Evolutionary conservation across 2,888 invertebrate genomes (phyloP).

Genomic region (Ypsolopha scabrella): DNA sequence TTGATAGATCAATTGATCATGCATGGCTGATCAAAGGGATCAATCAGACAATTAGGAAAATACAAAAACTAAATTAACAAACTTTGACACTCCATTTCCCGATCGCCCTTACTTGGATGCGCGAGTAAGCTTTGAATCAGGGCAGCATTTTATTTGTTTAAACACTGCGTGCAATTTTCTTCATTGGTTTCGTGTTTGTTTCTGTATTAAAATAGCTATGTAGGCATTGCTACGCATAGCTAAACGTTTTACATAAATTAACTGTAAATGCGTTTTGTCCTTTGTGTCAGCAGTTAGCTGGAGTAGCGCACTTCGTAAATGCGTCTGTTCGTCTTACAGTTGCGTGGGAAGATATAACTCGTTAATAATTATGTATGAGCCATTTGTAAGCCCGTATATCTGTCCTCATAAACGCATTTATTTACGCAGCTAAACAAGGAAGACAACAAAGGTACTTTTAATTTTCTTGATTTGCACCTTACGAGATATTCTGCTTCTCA

Average conservation of each 20-base stretch:
- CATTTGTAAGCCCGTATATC: conserved; percentile 21
- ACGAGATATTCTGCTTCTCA: not conserved
- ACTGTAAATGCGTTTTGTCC: conserved; percentile 11
- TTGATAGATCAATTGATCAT: too few relatives aligned
- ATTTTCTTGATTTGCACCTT: not conserved
- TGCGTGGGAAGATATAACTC: conserved; percentile 29
- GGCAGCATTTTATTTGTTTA: too few relatives aligned
- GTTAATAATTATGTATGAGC: conserved; percentile 17
- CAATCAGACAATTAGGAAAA: too few relatives aligned
- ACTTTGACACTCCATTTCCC: too few relatives aligned
- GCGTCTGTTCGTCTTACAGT: conserved; percentile 3
- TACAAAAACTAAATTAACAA: too few relatives aligned
- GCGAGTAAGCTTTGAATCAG: too few relatives aligned
- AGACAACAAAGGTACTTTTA: not conserved
- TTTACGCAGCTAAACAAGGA: not conserved
- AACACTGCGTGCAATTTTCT: too few relatives aligned
- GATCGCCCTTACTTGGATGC: too few relatives aligned
- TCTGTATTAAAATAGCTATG: too few relatives aligned
- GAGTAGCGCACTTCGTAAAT: too few relatives aligned
- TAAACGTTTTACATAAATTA: conserved; percentile 17
- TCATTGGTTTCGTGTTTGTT: too few relatives aligned
- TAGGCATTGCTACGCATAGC: conserved; percentile 1
- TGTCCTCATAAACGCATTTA: conserved; percentile 5
- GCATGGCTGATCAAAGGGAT: too few relatives aligned
- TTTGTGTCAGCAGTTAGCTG: conserved; percentile 4